A percentile compares a stretch with the other conserved stretches of the same genome.
Evolutionary conservation across 2,888 invertebrate species (phyloP).

Genomic region (Ischnura elegans): DNA sequence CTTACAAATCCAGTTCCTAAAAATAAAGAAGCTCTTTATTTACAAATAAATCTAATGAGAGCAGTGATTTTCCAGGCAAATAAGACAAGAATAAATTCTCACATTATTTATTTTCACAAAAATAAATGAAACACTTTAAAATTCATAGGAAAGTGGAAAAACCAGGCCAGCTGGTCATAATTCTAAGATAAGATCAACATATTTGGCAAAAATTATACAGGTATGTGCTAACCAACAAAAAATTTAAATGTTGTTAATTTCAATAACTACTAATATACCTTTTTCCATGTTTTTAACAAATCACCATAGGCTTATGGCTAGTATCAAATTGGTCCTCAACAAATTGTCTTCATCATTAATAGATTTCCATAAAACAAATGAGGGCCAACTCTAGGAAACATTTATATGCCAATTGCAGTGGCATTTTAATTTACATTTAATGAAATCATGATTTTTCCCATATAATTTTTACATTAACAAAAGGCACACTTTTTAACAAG

Average conservation of each 20-base stretch:
- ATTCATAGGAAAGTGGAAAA: background rate
- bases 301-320: background rate
- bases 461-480: no score
- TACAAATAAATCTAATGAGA: background rate
- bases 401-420: no score
- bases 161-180: constrained; percentile 44
- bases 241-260: background rate
- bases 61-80: background rate
- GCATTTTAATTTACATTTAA: no score
- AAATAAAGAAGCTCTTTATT: background rate
- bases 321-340: background rate
- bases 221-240: background rate
- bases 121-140: constrained; percentile 6
- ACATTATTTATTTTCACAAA: constrained; percentile 19
- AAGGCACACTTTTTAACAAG: no score
- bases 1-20: background rate
- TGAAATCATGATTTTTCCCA: background rate
- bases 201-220: background rate
- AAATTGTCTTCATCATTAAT: background rate
- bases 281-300: background rate
- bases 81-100: background rate
- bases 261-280: no score
- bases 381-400: no score
- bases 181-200: background rate
- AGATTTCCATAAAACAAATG: no score